phyloP scores from a whole-genome alignment of 2,888 invertebrate genomes.

The Biston betularia region DNA sequence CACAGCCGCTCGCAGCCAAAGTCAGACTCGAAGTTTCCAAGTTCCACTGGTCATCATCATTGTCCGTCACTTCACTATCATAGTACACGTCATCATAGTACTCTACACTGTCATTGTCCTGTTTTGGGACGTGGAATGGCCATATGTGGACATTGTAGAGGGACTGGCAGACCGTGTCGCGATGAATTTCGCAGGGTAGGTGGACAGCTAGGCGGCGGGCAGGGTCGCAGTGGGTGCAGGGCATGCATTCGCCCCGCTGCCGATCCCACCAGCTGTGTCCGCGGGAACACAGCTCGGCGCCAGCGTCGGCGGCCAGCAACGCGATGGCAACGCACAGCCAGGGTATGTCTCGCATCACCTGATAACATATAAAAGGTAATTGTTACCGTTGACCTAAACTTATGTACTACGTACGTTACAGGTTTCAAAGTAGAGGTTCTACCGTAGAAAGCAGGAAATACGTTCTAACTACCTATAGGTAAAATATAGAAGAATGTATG shows the following conservation, averaged over 20 bases:
- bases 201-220: conserved; percentile 86
- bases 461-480: too few species aligned
- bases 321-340: conserved; percentile 76
- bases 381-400: not conserved
- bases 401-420: too few species aligned
- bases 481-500: too few species aligned
- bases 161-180: conserved; percentile 91
- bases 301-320: conserved; percentile 70
- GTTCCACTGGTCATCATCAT: conserved; percentile 87
- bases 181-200: conserved; percentile 91
- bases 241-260: conserved; percentile 87
- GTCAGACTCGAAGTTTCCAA: conserved; percentile 91
- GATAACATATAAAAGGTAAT: conserved; percentile 30
- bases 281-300: conserved; percentile 75
- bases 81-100: conserved; percentile 78
- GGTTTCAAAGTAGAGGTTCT: too few species aligned
- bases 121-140: conserved; percentile 77
- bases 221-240: conserved; percentile 90
- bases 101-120: conserved; percentile 73
- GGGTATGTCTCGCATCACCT: conserved; percentile 81
- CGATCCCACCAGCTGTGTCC: conserved; percentile 90
- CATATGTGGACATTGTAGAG: conserved; percentile 88
- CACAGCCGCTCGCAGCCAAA: conserved; percentile 91
- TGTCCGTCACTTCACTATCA: conserved; percentile 72
- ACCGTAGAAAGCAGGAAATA: too few species aligned